Base-by-base conservation (phyloP, 2,888 invertebrate genomes). In the Ceriagrion tenellum region DNA sequence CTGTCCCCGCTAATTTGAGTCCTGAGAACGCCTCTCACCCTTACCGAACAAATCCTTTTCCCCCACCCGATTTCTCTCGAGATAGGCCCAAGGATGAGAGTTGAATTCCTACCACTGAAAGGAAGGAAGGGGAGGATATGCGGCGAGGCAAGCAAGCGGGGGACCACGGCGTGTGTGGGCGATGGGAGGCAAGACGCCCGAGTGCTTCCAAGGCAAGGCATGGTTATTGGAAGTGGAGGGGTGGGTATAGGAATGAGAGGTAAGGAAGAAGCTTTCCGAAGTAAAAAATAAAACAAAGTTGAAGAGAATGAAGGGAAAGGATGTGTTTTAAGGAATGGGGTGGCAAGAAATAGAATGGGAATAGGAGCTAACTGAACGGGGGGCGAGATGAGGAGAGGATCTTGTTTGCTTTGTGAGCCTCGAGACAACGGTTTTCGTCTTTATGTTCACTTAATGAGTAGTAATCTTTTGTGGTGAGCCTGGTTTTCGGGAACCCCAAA, bases 1-100 rank as follows among this genome's bases (percentile, higher is more conserved):
- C 63, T n/a, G 47, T 93, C 93, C 47, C n/a, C 40, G 93, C 81
- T 93, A 63, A 93, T 93, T 93, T 93, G 93, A 69, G 69, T 74
- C 69, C 56, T 35, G 81, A 81, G 81, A 81, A 81, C 13, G 35
- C 81, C 81, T 81, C 81, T 81, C 81, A 81, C 81, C 81, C 81
- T 13, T 35, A n/a, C 16, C 35, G 35, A 81, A 18, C 30, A 35
- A 69, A 81, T 81, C 81, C 69, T 59, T 20, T 59, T 20, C 59
- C n/a, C 69, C 69, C 30, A 6, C 69, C 69, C 81, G 0, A 35
- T 13, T 18, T 16, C 12, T 35, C 35, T 81, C 69, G 35, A 30
- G 35, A 4, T 13, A 91, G 56, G 35, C 56, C 35, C 63, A 18
- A 40, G 47, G 47, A 91, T 23, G 26, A 23, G n/a, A 81, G 81